Percentiles rank a stretch among this genome's conserved stretches.
phyloP scores from a whole-genome alignment of 2,113 vertebrate species.

The Ellobius talpinus region DNA sequence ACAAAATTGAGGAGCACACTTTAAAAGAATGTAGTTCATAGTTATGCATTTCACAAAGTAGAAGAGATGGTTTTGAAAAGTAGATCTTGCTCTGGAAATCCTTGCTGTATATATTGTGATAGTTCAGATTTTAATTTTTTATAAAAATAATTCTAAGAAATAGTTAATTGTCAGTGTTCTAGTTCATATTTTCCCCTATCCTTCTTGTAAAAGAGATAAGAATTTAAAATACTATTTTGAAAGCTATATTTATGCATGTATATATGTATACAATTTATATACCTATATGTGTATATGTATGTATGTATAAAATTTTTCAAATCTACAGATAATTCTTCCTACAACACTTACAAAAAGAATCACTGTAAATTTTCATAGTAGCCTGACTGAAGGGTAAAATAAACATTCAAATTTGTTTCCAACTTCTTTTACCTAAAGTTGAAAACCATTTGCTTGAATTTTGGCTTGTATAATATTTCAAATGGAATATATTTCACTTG shows the following conservation, averaged over 20 bases:
- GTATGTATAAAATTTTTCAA: background rate
- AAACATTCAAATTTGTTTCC: constrained; percentile 29
- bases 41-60: constrained; percentile 11
- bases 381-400: constrained; percentile 35
- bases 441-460: constrained; percentile 61
- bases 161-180: background rate
- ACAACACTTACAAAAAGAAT: constrained; percentile 6
- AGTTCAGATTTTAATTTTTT: constrained; percentile 5
- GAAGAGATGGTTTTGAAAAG: constrained; percentile 5
- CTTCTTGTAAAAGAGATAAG: background rate
- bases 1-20: constrained; percentile 16
- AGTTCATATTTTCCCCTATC: background rate
- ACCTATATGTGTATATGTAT: no score
- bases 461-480: constrained; percentile 60
- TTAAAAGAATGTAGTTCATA: background rate
- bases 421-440: constrained; percentile 63
- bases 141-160: constrained; percentile 32
- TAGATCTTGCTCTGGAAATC: constrained; percentile 10
- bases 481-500: constrained; percentile 61
- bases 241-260: background rate
- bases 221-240: constrained; percentile 14
- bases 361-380: background rate
- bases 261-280: background rate
- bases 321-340: constrained; percentile 17
- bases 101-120: constrained; percentile 3